Conservation (phyloP, 2,113 vertebrate genomes). For the Pongo abelii region DNA sequence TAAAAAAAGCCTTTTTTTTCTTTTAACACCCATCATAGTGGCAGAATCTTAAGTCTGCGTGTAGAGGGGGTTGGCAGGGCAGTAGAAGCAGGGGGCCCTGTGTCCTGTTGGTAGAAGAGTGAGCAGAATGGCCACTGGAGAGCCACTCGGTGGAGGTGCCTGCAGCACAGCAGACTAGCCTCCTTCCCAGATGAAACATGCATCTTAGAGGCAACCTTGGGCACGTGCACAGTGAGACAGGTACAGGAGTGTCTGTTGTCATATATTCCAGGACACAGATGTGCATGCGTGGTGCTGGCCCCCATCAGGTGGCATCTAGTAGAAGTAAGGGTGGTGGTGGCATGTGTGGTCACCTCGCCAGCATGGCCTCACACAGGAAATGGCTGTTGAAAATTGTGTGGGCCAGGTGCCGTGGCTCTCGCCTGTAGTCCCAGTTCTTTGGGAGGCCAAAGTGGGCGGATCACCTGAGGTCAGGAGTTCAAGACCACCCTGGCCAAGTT, state of each 20-base stretch:
- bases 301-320: background rate
- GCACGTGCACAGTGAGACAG: background rate
- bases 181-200: background rate
- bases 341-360: too few relatives aligned
- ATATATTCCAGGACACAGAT: rapidly evolving
- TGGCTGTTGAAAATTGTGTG: background rate
- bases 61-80: background rate
- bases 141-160: too few relatives aligned
- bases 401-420: too few relatives aligned
- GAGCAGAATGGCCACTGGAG: background rate
- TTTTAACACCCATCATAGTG: background rate
- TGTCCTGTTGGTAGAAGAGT: background rate
- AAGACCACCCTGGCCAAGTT: too few relatives aligned
- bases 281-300: background rate
- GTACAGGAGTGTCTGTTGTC: rapidly evolving
- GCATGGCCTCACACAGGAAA: background rate
- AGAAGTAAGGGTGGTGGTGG: background rate
- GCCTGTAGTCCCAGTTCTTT: too few relatives aligned
- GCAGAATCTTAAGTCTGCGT: background rate
- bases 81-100: background rate
- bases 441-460: too few relatives aligned
- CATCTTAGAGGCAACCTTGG: background rate
- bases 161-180: background rate
- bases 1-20: background rate
- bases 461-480: too few relatives aligned